Evolutionary conservation across 37 sponge, comb jelly and placozoan species (phyloP), one percentile per base, ranked within the genome.

Genomic region (Tethya wilhelma): DNA sequence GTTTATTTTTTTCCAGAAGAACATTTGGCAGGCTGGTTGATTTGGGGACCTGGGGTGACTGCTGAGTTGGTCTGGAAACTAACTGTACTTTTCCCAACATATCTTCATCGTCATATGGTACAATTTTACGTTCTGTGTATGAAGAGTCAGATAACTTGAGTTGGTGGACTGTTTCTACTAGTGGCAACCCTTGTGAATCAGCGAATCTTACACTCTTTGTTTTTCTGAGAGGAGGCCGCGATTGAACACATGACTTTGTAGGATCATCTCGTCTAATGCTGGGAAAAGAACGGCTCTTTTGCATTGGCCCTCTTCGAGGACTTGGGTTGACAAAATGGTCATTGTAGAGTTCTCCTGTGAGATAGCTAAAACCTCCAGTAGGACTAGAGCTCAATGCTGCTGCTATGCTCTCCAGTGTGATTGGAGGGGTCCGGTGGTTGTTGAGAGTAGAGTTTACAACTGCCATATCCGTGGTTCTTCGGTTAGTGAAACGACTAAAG

Each of bases 161-260:
- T 38, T 69, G 69, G 59, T 81, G 80, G n/a, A 93, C 81, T 0
- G 64, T 71, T 23, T 56, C 78, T 33, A 81, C 59, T 30, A 93
- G 81, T n/a, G 90, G 86, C 31, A 89, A 75, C 23, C 90, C 94
- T 74, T 89, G 94, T 0, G 90, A 63, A 49, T 89, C 90, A 8
- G 94, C 94, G 82, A 93, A 93, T 43, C 87, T 63, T 12, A 93
- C 94, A 57, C 81, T 89, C 74, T 88, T 92, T 1, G 62, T 44
- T 67, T 75, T 83, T 37, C 85, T 70, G 19, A 79, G 44, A n/a
- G 60, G 59, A 12, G 29, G 66, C 44, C 62, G 46, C 28, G 33
- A 8, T 19, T 66, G 31, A 44, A 75, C 26, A 33, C 56, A 55
- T 20, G 76, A 67, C 38, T 74, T 83, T 4, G 67, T n/a, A n/a